Conservation (phyloP, 2,888 invertebrate species). For the Volucella inanis region DNA sequence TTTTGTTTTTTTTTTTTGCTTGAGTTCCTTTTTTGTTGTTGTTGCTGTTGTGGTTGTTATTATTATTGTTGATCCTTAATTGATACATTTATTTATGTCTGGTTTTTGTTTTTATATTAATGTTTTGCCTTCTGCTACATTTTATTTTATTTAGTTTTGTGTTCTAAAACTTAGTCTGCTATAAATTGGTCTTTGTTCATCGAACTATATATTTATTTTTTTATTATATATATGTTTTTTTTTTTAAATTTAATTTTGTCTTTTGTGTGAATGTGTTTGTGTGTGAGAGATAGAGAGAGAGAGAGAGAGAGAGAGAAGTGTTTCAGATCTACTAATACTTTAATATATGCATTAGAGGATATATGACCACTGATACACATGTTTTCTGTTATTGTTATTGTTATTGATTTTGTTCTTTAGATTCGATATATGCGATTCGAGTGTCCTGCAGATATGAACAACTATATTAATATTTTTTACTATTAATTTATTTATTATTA, state of each 20-base stretch:
- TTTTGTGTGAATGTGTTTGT: slow-evolving; percentile 59
- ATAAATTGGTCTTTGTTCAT: slow-evolving; percentile 75
- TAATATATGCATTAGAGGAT: slow-evolving; percentile 43
- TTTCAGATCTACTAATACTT: slow-evolving; percentile 29
- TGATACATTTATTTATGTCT: slow-evolving; percentile 50
- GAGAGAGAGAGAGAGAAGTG: not conserved
- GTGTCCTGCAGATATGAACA: slow-evolving; percentile 68
- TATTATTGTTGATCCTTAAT: slow-evolving; percentile 67
- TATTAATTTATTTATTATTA: slow-evolving; percentile 11
- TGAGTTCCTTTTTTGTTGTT: slow-evolving; percentile 66
- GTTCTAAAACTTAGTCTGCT: slow-evolving; percentile 74
- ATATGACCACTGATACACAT: slow-evolving; percentile 25
- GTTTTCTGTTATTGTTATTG: slow-evolving; percentile 23
- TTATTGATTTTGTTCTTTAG: slow-evolving; percentile 28
- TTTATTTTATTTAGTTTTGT: slow-evolving; percentile 56
- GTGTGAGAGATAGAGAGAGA: slow-evolving; percentile 23
- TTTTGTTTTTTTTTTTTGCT: slow-evolving; percentile 64
- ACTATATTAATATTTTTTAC: slow-evolving; percentile 26
- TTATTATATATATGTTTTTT: slow-evolving; percentile 38
- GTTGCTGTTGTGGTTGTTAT: slow-evolving; percentile 58
- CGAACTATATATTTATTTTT: slow-evolving; percentile 65
- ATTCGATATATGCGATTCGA: slow-evolving; percentile 43
- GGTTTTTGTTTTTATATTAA: slow-evolving; percentile 53
- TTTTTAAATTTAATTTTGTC: slow-evolving; percentile 54
- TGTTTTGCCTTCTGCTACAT: slow-evolving; percentile 62